phyloP scores from a whole-genome alignment of 2,888 invertebrate genomes.

The Biston betularia region DNA sequence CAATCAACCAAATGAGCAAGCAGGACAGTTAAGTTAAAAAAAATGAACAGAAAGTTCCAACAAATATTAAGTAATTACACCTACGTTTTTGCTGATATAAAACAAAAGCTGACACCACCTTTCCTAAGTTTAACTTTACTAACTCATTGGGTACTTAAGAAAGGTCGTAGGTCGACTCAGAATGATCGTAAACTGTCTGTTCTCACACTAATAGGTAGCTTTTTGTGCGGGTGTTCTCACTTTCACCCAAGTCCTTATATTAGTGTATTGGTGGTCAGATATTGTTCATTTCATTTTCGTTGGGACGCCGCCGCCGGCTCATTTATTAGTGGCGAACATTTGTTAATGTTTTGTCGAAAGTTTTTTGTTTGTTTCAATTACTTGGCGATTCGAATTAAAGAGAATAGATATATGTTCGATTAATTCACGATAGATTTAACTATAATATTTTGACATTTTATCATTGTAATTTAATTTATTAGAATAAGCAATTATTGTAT shows the following conservation, averaged over 20 bases:
- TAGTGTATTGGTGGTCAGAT: constrained; percentile 54
- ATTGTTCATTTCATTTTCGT: constrained; percentile 76
- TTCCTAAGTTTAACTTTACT: constrained; percentile 2
- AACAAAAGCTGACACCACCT: not conserved
- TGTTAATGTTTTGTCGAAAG: constrained; percentile 31
- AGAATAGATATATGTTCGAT: no score
- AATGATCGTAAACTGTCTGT: constrained; percentile 23
- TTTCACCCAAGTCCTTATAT: constrained; percentile 76
- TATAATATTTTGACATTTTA: no score
- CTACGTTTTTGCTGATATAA: not conserved
- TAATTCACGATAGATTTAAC: no score
- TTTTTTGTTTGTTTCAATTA: constrained; percentile 37
- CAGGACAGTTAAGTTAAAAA: no score
- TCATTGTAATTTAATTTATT: no score
- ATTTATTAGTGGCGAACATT: constrained; percentile 24
- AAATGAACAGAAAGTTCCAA: no score
- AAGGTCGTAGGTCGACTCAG: constrained; percentile 18
- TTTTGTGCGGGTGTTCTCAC: constrained; percentile 56
- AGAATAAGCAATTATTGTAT: no score
- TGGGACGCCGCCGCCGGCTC: constrained; percentile 55
- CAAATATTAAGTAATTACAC: no score
- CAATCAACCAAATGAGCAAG: no score
- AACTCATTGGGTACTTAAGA: constrained; percentile 14
- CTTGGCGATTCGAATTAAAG: not conserved
- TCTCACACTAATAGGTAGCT: constrained; percentile 32